phyloP scores from a whole-genome alignment of 2,797 vertebrate species.

The Sarcophilus harrisii region DNA sequence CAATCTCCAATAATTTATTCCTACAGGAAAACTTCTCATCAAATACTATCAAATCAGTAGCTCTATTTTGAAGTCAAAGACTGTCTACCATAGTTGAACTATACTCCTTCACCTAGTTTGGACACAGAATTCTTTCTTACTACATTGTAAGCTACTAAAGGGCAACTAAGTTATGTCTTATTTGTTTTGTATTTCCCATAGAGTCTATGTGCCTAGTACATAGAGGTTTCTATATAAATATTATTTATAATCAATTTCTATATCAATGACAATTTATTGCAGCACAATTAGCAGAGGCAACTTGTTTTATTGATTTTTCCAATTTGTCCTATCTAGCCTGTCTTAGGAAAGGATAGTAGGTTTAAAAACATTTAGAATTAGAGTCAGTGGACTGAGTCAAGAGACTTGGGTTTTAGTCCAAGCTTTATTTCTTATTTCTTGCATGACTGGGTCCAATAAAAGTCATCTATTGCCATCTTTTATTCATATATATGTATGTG shows the following conservation, averaged over 20 bases:
- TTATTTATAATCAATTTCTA: not conserved
- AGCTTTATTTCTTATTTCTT: not conserved
- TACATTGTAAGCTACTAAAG: not conserved
- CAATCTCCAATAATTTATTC: not conserved
- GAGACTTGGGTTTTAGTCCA: not conserved
- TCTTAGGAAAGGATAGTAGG: not conserved
- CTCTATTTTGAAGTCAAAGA: not conserved
- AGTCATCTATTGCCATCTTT: not conserved
- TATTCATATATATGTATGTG: not conserved
- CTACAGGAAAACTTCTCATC: not conserved
- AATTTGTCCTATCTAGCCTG: not conserved
- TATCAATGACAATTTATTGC: not conserved
- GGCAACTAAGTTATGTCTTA: not conserved
- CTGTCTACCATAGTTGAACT: not conserved
- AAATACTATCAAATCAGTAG: not conserved
- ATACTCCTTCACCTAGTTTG: not conserved
- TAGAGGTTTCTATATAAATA: not conserved
- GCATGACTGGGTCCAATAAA: not conserved
- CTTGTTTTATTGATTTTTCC: not conserved
- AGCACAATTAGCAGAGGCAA: not conserved
- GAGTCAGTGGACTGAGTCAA: not conserved
- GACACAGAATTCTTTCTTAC: not conserved
- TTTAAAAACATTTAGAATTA: not conserved
- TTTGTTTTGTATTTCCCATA: not conserved
- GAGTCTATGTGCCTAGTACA: not conserved